Conservation (phyloP, 2,888 invertebrate species). For the Drosophila nigritarsus region DNA sequence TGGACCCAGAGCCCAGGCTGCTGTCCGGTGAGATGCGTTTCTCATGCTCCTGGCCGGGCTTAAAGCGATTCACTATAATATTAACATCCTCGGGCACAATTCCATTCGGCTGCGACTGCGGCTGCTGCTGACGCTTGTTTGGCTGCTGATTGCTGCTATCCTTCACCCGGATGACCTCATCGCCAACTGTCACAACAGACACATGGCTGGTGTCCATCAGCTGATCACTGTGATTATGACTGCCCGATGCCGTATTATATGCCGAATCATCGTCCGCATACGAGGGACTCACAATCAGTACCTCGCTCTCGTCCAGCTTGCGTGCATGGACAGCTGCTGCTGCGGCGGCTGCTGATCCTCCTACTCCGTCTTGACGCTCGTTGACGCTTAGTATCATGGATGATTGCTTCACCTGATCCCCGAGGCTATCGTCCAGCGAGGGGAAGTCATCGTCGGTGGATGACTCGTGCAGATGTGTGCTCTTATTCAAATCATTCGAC, state of each 20-base stretch:
- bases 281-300: constrained; percentile 91
- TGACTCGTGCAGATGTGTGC: constrained; percentile 87
- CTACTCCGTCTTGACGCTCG: constrained; percentile 47
- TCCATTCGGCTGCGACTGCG: constrained; percentile 85
- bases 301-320: constrained; percentile 94
- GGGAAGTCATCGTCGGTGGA: constrained; percentile 92
- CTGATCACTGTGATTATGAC: constrained; percentile 75
- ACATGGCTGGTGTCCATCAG: constrained; percentile 93
- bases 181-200: constrained; percentile 95
- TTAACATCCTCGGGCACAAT: constrained; percentile 83
- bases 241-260: constrained; percentile 84
- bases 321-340: constrained; percentile 85
- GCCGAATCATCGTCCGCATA: constrained; percentile 88
- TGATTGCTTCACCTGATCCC: constrained; percentile 85
- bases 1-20: constrained; percentile 87
- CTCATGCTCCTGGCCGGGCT: constrained; percentile 68
- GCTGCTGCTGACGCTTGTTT: constrained; percentile 15
- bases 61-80: constrained; percentile 84
- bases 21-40: constrained; percentile 88
- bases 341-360: constrained; percentile 7
- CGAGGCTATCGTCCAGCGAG: constrained; percentile 91
- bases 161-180: constrained; percentile 89
- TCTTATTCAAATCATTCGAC: constrained; percentile 90
- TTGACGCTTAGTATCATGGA: constrained; percentile 83
- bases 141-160: constrained; percentile 87